Conservation (phyloP, 2,888 invertebrate genomes). For the Glaucopsyche alexis region DNA sequence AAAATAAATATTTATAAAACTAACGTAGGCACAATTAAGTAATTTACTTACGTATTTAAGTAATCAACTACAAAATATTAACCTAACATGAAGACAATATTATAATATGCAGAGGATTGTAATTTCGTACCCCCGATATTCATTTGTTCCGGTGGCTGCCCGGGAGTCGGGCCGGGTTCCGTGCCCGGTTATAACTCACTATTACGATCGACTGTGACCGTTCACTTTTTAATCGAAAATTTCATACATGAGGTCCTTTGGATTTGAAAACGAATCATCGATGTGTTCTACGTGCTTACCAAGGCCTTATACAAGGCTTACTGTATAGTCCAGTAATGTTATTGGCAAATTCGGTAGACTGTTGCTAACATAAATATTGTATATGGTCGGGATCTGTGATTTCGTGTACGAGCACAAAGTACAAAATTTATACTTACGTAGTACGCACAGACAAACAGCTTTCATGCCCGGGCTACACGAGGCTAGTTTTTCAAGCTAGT, state of each 20-base stretch:
- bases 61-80: background rate
- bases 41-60: too few relatives aligned
- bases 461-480: too few relatives aligned
- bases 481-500: too few relatives aligned
- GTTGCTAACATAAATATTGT: too few relatives aligned
- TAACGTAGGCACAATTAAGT: too few relatives aligned
- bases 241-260: background rate
- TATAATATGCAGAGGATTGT: background rate
- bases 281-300: background rate
- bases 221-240: slow-evolving; percentile 14
- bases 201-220: slow-evolving; percentile 1
- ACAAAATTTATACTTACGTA: too few relatives aligned
- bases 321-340: too few relatives aligned
- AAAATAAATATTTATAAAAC: too few relatives aligned
- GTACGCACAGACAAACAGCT: too few relatives aligned
- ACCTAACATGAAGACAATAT: background rate
- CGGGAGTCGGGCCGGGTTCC: background rate
- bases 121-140: background rate
- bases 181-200: slow-evolving; percentile 4
- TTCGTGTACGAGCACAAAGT: too few relatives aligned
- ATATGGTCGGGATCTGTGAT: too few relatives aligned
- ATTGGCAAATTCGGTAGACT: too few relatives aligned
- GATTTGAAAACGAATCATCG: background rate
- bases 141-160: slow-evolving; percentile 12
- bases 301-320: background rate